Percentiles rank a stretch among this genome's conserved stretches.
These are phyloP conservation scores for Pseudomyrmex dendroicus DNA, from an alignment of 1,140 invertebrate genomes.

Conservation along the genomic window DNA sequence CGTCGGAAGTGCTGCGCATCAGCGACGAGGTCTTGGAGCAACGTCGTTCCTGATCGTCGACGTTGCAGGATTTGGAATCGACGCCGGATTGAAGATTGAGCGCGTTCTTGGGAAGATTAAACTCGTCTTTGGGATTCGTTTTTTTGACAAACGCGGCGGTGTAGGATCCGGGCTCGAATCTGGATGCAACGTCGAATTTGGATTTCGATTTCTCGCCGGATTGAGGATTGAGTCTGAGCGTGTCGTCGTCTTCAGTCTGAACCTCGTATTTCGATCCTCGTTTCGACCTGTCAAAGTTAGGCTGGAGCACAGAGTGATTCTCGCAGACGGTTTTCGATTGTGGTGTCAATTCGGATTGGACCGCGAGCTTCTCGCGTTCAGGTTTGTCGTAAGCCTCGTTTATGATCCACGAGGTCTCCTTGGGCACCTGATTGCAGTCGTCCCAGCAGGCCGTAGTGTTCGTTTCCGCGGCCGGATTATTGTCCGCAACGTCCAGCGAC, in stretches of 20 bases:
- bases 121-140: background rate
- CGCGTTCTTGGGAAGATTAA: background rate
- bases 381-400: constrained; percentile 20
- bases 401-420: constrained; percentile 47
- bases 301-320: background rate
- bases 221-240: constrained; percentile 6
- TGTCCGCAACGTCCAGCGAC: constrained; percentile 4
- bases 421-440: constrained; percentile 20
- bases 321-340: background rate
- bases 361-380: constrained; percentile 9
- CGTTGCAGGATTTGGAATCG: background rate
- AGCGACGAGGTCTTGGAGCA: constrained; percentile 5
- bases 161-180: background rate
- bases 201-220: constrained; percentile 25
- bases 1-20: constrained; percentile 75
- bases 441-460: constrained; percentile 19
- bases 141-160: background rate
- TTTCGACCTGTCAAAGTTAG: constrained; percentile 12
- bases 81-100: background rate
- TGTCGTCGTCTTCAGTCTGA: constrained; percentile 7
- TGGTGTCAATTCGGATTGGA: constrained; percentile 7
- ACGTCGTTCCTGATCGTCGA: background rate
- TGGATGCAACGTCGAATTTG: constrained; percentile 14
- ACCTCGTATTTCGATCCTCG: background rate
- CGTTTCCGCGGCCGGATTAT: constrained; percentile 1